Conservation (phyloP, 1,140 invertebrate species). For the Drosophila neocordata region DNA sequence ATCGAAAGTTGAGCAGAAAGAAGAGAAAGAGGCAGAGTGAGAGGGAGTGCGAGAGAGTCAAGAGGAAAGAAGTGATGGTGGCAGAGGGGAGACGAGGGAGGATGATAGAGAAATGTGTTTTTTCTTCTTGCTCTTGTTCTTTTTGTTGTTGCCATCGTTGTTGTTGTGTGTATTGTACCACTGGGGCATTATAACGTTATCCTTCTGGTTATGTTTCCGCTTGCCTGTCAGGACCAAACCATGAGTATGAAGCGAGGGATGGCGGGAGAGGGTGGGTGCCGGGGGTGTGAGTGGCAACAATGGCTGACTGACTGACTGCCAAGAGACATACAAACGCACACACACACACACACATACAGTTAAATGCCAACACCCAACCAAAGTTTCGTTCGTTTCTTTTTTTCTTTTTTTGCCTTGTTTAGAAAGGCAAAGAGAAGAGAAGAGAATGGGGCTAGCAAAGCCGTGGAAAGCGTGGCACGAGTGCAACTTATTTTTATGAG, state of each 20-base stretch:
- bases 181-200: conserved; percentile 81
- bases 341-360: conserved; percentile 34
- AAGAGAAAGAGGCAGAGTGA: conserved; percentile 30
- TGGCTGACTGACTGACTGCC: conserved; percentile 77
- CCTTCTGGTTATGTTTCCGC: conserved; percentile 81
- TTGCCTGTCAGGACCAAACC: conserved; percentile 64
- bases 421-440: conserved; percentile 35
- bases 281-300: conserved; percentile 51
- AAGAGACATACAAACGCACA: conserved; percentile 57
- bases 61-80: not conserved
- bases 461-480: conserved; percentile 69
- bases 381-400: conserved; percentile 51
- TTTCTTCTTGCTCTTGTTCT: conserved; percentile 30
- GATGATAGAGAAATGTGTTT: conserved; percentile 60
- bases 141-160: conserved; percentile 41
- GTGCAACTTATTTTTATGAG: conserved; percentile 82
- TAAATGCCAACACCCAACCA: conserved; percentile 65
- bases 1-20: not conserved
- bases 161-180: conserved; percentile 63
- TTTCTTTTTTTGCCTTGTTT: conserved; percentile 53
- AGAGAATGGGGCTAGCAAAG: conserved; percentile 27
- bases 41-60: not conserved
- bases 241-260: conserved; percentile 30
- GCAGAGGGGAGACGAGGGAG: not conserved
- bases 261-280: not conserved